These are phyloP conservation scores for Heliconius hewitsoni DNA, from an alignment of 1,140 invertebrate species.

Conservation along the genomic window DNA sequence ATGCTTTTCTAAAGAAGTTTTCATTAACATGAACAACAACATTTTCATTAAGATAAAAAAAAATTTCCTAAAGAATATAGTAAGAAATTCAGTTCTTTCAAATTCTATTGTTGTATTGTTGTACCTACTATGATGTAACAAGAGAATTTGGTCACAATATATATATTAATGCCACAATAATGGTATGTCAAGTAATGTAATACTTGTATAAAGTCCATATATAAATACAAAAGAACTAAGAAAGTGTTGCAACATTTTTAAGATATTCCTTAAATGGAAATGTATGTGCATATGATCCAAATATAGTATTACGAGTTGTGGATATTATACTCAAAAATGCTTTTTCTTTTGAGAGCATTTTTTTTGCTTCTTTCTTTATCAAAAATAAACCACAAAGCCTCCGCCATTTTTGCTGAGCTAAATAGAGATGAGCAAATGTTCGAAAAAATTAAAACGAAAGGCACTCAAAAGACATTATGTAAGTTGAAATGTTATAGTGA, in stretches of 20 bases:
- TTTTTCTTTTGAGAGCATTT: not conserved
- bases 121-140: too few relatives aligned
- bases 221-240: not conserved
- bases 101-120: too few relatives aligned
- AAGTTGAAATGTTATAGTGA: not conserved
- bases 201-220: not conserved
- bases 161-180: too few relatives aligned
- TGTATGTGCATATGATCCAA: not conserved
- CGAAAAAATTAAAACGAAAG: not conserved
- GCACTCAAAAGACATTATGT: constrained; percentile 5
- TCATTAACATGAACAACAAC: too few relatives aligned
- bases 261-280: not conserved
- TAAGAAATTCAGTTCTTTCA: too few relatives aligned
- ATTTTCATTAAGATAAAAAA: too few relatives aligned
- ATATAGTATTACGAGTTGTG: not conserved
- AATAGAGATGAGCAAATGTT: not conserved
- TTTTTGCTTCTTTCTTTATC: not conserved
- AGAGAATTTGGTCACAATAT: too few relatives aligned
- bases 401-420: not conserved
- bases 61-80: too few relatives aligned
- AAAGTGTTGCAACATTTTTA: not conserved
- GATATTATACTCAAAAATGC: not conserved
- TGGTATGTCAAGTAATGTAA: too few relatives aligned
- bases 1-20: too few relatives aligned
- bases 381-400: not conserved